Evolutionary conservation across 1,140 invertebrate species (phyloP).

Genomic region (Panulirus ornatus): DNA sequence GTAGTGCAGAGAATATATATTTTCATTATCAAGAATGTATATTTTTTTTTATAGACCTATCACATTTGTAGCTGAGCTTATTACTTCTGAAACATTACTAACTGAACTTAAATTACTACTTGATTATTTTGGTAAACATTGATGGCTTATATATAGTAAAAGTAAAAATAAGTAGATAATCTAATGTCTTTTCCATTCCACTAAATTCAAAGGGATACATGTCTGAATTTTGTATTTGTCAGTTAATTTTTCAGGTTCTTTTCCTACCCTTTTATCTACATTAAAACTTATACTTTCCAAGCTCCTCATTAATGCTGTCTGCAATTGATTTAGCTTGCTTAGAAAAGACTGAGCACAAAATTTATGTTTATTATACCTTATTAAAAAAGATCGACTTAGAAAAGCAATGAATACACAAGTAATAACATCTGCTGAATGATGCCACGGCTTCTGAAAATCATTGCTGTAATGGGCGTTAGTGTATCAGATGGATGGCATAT

Average conservation of each 20-base stretch:
- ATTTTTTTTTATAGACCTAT: not conserved
- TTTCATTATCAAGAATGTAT: too few species aligned
- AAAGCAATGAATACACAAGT: not conserved
- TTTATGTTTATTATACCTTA: not conserved
- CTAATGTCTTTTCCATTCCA: not conserved
- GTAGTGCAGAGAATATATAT: too few species aligned
- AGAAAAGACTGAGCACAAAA: not conserved
- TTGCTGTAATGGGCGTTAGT: constrained; percentile 2
- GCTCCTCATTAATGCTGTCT: not conserved
- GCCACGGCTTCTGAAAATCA: constrained; percentile 7
- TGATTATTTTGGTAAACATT: not conserved
- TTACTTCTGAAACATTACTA: not conserved
- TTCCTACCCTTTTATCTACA: not conserved
- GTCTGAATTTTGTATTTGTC: not conserved
- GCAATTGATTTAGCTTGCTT: not conserved
- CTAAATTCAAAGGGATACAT: not conserved
- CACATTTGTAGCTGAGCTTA: too few species aligned
- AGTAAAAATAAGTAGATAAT: not conserved
- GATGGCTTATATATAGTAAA: too few species aligned
- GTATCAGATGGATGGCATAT: not conserved
- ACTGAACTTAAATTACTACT: not conserved
- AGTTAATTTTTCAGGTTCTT: not conserved
- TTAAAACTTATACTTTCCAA: not conserved
- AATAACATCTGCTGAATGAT: constrained; percentile 3
- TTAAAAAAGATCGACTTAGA: not conserved